Evolutionary conservation across 2,797 vertebrate genomes (phyloP), one percentile per base, ranked within the genome.

Genomic region (Labroides dimidiatus): DNA sequence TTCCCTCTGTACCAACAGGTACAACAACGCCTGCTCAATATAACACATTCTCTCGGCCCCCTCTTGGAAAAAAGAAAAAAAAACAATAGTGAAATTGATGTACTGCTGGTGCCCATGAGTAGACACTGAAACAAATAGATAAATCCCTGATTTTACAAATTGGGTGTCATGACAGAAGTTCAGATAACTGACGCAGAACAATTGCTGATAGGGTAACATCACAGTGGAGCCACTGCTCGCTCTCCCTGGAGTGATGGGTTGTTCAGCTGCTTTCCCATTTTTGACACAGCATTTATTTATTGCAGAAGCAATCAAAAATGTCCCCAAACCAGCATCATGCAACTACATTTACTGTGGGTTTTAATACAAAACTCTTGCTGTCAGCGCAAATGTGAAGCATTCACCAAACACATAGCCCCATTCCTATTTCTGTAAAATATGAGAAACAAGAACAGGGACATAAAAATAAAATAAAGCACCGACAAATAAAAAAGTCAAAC

Each of bases 1-100:
- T 64, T 63, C 64, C 52, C 54, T 75, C 58, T 47, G 30, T 49
- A 54, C 19, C 21, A 52, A 47, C 68, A 52, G 42, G 68, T 74
- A 37, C 23, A 54, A 69, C 37, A 15, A 20, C 16, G 14, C 33
- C 41, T 49, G 43, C 48, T 67, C 54, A 10, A 39, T 12, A 54
- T 9, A 16, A 30, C 27, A 12, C 42, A n/a, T 65, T 58, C 13
- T 4, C 45, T 20, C 54, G 67, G 27, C 13, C 19, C 19, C 19
- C 4, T 11, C 33, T 58, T n/a, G n/a, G n/a, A n/a, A n/a, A n/a
- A n/a, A n/a, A n/a, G n/a, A n/a, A 30, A 47, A 72, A 57, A 56
- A 69, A 14, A 12, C 13, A 14, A 53, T 54, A 42, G 16, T 4
- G 27, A 39, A 24, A 58, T 24, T 74, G 52, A 66, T 45, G 58